Conservation (phyloP, 1,140 invertebrate species). For the Microplitis demolitor region DNA sequence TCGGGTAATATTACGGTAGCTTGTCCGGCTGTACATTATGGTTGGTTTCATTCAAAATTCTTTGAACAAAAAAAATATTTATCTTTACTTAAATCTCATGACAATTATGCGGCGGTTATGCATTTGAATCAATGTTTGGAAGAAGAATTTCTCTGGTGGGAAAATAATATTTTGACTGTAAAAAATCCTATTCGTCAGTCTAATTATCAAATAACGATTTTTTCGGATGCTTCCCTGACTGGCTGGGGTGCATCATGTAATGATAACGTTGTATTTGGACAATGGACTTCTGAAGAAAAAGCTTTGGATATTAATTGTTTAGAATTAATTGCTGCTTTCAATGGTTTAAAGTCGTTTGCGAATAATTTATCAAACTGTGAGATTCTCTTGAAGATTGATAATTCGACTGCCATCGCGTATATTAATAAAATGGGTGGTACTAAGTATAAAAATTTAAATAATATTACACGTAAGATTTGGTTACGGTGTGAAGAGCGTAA, state of each 20-base stretch:
- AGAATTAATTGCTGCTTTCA: background rate
- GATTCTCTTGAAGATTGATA: background rate
- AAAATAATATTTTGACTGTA: background rate
- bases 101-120: background rate
- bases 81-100: background rate
- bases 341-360: background rate
- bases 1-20: background rate
- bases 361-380: background rate
- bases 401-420: background rate
- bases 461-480: slow-evolving; percentile 20
- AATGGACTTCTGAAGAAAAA: background rate
- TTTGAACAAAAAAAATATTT: background rate
- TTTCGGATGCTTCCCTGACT: background rate
- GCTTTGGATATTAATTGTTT: background rate
- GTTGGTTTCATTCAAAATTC: background rate
- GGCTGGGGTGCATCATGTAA: background rate
- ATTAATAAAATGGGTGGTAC: background rate
- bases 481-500: slow-evolving; percentile 31
- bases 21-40: background rate
- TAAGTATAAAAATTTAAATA: background rate
- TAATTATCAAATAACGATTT: background rate
- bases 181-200: background rate
- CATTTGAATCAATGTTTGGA: background rate
- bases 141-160: background rate
- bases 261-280: background rate